A percentile compares a stretch with the other conserved stretches of the same genome.
These are phyloP conservation scores for Furcifer pardalis DNA, from an alignment of 2,797 vertebrate species.

Conservation along the genomic window DNA sequence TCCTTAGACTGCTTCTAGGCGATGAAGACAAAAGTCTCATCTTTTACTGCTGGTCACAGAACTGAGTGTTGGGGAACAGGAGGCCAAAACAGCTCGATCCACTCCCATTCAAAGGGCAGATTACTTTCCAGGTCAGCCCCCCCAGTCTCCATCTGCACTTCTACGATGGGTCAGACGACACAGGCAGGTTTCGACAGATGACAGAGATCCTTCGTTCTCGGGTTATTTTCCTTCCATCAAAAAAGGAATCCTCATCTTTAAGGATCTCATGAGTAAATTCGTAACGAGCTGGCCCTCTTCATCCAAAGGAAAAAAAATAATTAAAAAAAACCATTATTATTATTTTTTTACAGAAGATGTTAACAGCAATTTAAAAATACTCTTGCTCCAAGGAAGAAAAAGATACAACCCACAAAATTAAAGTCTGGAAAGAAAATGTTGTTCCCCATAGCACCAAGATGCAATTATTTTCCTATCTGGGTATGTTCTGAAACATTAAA, in stretches of 20 bases:
- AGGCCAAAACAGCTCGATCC: background rate
- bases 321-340: too few relatives aligned
- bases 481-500: background rate
- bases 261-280: constrained; percentile 90
- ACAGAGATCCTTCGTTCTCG: constrained; percentile 85
- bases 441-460: background rate
- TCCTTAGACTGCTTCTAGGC: background rate
- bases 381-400: background rate
- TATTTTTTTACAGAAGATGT: background rate
- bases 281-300: constrained; percentile 84
- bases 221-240: constrained; percentile 78
- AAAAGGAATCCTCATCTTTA: constrained; percentile 85
- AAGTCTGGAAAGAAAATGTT: background rate
- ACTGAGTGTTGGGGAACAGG: background rate
- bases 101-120: background rate
- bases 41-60: background rate
- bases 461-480: background rate
- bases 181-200: constrained; percentile 85
- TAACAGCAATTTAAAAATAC: background rate
- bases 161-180: constrained; percentile 18
- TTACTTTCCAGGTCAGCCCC: background rate
- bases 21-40: background rate
- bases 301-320: background rate
- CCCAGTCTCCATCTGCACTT: background rate
- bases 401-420: background rate